Conservation (phyloP, 2,797 vertebrate species). For the Cebuella pygmaea region DNA sequence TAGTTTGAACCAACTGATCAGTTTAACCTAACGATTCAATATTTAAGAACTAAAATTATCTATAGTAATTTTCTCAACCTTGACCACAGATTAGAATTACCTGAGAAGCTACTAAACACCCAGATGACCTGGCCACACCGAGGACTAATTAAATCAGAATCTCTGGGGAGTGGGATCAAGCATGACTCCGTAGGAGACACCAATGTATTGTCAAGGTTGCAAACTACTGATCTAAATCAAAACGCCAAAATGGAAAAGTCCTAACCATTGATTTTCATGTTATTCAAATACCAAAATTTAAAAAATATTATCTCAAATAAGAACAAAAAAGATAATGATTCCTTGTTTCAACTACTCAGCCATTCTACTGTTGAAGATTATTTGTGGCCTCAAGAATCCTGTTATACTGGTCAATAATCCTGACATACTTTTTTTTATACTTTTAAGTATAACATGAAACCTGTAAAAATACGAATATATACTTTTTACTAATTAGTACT, state of each 20-base stretch:
- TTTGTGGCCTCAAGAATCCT: neutral
- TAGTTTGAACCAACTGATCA: neutral
- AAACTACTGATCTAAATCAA: neutral
- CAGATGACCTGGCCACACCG: neutral
- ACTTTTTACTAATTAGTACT: constrained; percentile 78
- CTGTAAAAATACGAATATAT: neutral
- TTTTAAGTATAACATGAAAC: neutral
- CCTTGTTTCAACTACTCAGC: neutral
- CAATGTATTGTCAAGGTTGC: neutral
- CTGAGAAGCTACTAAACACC: neutral
- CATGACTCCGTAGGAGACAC: neutral
- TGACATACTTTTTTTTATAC: neutral
- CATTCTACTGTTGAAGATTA: neutral
- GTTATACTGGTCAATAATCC: neutral
- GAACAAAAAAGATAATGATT: neutral
- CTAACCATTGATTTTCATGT: neutral
- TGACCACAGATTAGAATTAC: neutral
- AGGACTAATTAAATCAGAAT: neutral
- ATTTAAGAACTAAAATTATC: neutral
- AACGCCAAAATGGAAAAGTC: neutral
- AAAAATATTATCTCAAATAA: neutral
- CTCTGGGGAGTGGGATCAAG: neutral
- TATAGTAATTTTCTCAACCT: neutral
- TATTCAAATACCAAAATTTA: neutral
- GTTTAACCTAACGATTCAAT: neutral